Evolutionary conservation across 2,888 invertebrate genomes (phyloP), one percentile per base, ranked within the genome.

Genomic region (Andrena marginata): DNA sequence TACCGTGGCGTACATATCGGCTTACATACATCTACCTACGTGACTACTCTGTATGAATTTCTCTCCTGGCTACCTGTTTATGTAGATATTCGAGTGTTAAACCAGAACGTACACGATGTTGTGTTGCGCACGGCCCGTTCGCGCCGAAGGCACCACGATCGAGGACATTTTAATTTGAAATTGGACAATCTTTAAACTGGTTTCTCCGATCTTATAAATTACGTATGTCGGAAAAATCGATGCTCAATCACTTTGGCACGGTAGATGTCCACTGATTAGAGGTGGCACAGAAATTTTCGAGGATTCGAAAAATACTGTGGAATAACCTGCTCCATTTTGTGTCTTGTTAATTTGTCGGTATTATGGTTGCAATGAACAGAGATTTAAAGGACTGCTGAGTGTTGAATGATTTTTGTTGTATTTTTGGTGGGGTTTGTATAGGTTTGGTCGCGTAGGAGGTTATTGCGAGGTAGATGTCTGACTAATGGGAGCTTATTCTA

Each of bases 1-100:
- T 67, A 77, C 23, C 56, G 79, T 74, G 29, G 74, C 67, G 48
- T 72, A 65, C 75, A 48, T 87, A 70, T 80, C 77, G 77, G 51
- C 65, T 76, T 77, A 67, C 76, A 80, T 78, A 77, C 71, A 77
- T 80, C 76, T 83, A 83, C 84, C 73, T 84, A 74, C 73, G 67
- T 77, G 69, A 63, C 62, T 56, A 26, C 26, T 62, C 68, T 64
- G 63, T 77, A 78, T 77, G 78, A 84, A 79, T 84, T 78, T 84
- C 78, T 75, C 84, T 78, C 64, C 33, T 62, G 31, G 59, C 51
- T 33, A 56, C 31, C 69, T 69, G 73, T 79, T 73, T 65, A 62
- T 54, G 72, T 56, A 49, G 56, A 56, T 73, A 69, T 81, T 54
- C 65, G 51, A 20, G 51, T 64, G 75, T 76, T 48, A 68, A 76